Conservation (phyloP, 2,113 vertebrate genomes). For the Aegotheles bennettii region DNA sequence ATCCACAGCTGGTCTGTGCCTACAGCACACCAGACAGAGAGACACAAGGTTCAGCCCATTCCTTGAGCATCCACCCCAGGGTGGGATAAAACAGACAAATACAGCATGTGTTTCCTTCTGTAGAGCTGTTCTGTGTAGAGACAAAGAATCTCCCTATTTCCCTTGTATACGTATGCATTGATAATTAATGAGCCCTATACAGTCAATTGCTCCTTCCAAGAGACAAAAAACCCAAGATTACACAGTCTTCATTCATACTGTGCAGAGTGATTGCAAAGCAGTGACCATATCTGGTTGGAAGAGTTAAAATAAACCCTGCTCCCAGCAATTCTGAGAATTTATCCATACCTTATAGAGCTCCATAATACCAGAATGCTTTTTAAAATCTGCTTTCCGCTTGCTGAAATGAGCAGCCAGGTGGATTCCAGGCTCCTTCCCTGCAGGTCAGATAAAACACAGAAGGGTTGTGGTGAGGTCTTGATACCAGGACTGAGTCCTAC, state of each 20-base stretch:
- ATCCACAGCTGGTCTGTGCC: background rate
- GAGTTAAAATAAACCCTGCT: background rate
- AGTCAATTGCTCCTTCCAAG: background rate
- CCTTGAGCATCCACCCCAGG: background rate
- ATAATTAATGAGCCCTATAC: background rate
- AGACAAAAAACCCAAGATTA: background rate
- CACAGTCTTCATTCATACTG: background rate
- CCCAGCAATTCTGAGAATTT: background rate
- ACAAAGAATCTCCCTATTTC: background rate
- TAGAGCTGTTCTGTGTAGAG: background rate
- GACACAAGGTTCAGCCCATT: background rate
- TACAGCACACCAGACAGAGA: background rate
- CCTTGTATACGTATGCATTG: background rate
- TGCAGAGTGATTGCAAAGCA: background rate
- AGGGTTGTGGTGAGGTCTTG: fast-evolving
- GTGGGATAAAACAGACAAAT: background rate
- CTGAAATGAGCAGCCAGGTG: background rate
- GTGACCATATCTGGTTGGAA: fast-evolving
- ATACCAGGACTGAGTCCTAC: background rate
- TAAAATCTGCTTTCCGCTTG: background rate
- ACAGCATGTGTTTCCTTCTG: background rate
- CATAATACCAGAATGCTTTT: fast-evolving
- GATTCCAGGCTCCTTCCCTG: background rate
- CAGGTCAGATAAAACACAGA: background rate
- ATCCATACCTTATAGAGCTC: background rate